Evolutionary conservation across 2,888 invertebrate species (phyloP).

Genomic region (Drosophila differens): DNA sequence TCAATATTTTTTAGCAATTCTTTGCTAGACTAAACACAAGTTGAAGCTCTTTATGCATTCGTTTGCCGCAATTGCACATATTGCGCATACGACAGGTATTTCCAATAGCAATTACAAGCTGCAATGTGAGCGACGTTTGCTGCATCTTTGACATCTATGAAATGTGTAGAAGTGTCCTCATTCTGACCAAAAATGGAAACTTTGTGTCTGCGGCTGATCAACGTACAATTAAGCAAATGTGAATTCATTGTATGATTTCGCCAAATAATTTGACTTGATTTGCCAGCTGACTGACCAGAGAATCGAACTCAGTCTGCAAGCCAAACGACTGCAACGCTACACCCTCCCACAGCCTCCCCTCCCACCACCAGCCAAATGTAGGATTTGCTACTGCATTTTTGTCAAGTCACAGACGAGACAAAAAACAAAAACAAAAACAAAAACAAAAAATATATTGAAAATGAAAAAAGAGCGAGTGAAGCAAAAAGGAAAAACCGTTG

Average conservation of each 20-base stretch:
- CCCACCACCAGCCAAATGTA: neutral
- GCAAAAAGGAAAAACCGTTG: constrained; percentile 28
- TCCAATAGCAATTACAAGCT: neutral
- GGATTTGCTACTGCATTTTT: constrained; percentile 41
- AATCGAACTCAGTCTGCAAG: constrained; percentile 34
- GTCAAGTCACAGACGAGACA: constrained; percentile 34
- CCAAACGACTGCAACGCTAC: neutral
- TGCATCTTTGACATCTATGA: neutral
- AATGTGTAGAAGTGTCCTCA: neutral
- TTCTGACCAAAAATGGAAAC: neutral
- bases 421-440: constrained; percentile 2
- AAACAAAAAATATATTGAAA: neutral
- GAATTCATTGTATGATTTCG: neutral
- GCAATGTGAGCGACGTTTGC: neutral
- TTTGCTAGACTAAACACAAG: neutral
- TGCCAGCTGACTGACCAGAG: constrained; percentile 52
- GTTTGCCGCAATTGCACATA: neutral
- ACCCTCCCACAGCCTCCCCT: neutral
- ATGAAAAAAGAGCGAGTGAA: constrained; percentile 3
- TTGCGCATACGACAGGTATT: constrained; percentile 58
- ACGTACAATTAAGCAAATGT: neutral
- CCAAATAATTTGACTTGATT: constrained; percentile 70
- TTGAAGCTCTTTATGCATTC: neutral
- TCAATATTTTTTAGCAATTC: neutral
- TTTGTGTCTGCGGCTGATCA: neutral